Evolutionary conservation across 2,888 invertebrate genomes (phyloP), one percentile per base, ranked within the genome.

Genomic region (Crocallis elinguaria): DNA sequence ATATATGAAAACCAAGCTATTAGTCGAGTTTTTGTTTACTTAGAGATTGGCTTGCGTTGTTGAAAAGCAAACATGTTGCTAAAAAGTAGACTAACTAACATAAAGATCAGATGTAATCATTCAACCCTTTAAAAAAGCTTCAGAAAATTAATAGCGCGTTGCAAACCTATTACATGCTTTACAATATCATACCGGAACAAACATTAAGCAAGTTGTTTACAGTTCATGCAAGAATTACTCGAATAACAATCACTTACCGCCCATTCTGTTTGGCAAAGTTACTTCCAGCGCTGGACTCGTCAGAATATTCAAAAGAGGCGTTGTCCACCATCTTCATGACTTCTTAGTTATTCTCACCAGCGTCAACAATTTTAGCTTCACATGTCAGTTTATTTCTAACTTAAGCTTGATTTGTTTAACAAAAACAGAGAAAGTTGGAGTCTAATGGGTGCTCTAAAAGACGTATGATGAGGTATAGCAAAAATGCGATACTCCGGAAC

Each of bases 301-400:
- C 90, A 2, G 88, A 89, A 60, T 81, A 84, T 60, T 91, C 88
- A 51, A 86, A 89, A 3, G 87, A 88, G 1, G 80, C 88, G 74
- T 90, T 91, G 71, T 90, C 89, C 66, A 88, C 87, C 88, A 90
- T 89, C 70, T 60, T 84, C 54, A 56, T 52, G 4, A 12, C 33
- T 32, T 38, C 43, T 37, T 52, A 52, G 50, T 21, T 48, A 60
- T 41, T 49, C 50, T 37, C 44, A 53, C 50, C 58, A 58, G 57
- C 56, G 67, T 63, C 49, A 63, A 54, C 57, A 42, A 42, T 37
- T 39, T 7, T 30, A 21, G 3, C 29, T 44, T 52, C 51, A 62
- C 48, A 51, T 43, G 1, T 32, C 52, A 52, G 19, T 51, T 35
- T 35, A 23, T 35, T 41, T 29, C 36, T 29, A 38, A 43, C 53